Evolutionary conservation across 2,888 invertebrate species (phyloP).

Genomic region (Drosophila quasianomalipes): DNA sequence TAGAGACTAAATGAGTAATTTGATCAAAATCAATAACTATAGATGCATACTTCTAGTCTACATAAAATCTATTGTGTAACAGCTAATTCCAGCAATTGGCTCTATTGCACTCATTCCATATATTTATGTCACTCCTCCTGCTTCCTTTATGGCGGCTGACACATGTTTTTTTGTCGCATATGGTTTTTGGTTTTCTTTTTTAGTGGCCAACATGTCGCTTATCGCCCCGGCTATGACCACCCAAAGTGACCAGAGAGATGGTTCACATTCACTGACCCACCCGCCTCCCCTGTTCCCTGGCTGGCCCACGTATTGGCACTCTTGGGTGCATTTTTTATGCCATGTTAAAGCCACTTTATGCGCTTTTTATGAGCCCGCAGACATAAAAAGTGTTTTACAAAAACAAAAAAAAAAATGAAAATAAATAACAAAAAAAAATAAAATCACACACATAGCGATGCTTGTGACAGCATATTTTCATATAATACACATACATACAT

Average conservation of each 20-base stretch:
- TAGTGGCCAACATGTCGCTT: constrained; percentile 33
- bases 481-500: constrained; percentile 38
- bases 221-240: constrained; percentile 45
- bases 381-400: constrained; percentile 69
- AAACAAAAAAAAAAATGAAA: constrained; percentile 3
- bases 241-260: constrained; percentile 47
- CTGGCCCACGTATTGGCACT: constrained; percentile 64
- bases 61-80: neutral
- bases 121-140: neutral
- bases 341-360: constrained; percentile 80
- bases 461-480: constrained; percentile 55
- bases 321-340: constrained; percentile 78
- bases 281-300: neutral
- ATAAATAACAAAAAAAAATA: constrained; percentile 12
- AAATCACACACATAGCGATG: constrained; percentile 7
- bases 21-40: neutral
- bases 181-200: constrained; percentile 33
- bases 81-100: neutral
- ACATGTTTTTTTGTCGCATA: constrained; percentile 40
- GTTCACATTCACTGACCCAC: constrained; percentile 40
- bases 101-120: neutral
- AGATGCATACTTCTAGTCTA: neutral
- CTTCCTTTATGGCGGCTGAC: constrained; percentile 13
- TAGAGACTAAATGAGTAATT: neutral
- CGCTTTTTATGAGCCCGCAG: constrained; percentile 80